A percentile compares a stretch with the other conserved stretches of the same genome.
Evolutionary conservation across 2,888 invertebrate species (phyloP).

Genomic region (Drosophila ezoana): DNA sequence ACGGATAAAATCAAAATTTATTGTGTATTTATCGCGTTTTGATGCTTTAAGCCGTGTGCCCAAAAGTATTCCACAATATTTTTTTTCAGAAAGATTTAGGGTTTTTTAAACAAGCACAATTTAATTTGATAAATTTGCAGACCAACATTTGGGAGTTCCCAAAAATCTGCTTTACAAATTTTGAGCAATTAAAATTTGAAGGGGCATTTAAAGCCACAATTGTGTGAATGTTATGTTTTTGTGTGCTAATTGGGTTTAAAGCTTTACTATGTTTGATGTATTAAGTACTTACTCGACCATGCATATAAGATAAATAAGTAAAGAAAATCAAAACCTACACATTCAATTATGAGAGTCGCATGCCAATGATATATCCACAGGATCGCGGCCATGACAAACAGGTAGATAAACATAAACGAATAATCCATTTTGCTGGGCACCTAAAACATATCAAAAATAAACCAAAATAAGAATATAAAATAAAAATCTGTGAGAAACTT

Average conservation of each 20-base stretch:
- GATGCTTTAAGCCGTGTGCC: not conserved
- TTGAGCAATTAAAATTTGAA: no score
- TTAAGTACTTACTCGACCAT: no score
- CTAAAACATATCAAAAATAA: slow-evolving; percentile 31
- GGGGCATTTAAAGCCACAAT: no score
- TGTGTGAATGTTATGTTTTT: no score
- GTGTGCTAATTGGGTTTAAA: no score
- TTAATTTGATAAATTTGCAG: not conserved
- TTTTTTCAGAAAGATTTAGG: not conserved
- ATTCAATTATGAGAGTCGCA: slow-evolving; percentile 72
- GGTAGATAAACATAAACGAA: slow-evolving; percentile 69
- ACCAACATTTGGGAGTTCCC: not conserved
- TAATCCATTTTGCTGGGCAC: slow-evolving; percentile 73
- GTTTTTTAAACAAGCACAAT: not conserved
- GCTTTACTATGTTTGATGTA: no score
- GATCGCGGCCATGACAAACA: slow-evolving; percentile 70
- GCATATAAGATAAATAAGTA: no score
- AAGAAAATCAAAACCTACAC: slow-evolving; percentile 49
- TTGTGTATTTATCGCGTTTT: no score
- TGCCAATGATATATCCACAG: slow-evolving; percentile 82
- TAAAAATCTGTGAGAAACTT: slow-evolving; percentile 32
- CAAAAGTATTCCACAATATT: slow-evolving; percentile 7
- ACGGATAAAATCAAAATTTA: no score
- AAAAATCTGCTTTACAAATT: not conserved
- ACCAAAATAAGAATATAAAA: not conserved